A percentile compares a stretch with the other conserved stretches of the same genome.
phyloP scores from a whole-genome alignment of 2,888 invertebrate species.

The Teinopalpus imperialis region DNA sequence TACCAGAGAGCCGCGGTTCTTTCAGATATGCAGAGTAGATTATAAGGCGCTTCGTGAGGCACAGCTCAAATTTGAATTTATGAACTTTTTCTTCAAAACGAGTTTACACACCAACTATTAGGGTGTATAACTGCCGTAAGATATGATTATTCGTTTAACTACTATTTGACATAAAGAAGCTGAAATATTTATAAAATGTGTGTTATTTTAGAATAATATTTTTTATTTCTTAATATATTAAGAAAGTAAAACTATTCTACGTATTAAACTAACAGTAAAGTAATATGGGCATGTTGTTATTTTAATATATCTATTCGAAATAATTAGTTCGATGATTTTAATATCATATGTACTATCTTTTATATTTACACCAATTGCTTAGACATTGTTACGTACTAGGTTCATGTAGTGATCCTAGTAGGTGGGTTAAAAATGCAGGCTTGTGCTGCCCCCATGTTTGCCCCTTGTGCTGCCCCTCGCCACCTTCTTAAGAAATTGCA shows the following conservation, averaged over 20 bases:
- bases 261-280: no score
- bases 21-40: constrained; percentile 56
- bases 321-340: no score
- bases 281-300: no score
- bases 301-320: no score
- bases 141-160: constrained; percentile 11
- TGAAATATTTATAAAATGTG: no score
- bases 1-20: constrained; percentile 44
- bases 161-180: no score
- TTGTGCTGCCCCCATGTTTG: constrained; percentile 31
- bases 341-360: no score
- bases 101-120: constrained; percentile 46
- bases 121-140: constrained; percentile 34
- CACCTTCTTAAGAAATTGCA: constrained; percentile 58
- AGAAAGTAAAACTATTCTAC: no score
- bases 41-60: constrained; percentile 48
- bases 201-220: no score
- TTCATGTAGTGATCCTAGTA: no score
- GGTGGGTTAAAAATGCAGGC: constrained; percentile 37
- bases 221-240: no score
- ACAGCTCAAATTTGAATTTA: constrained; percentile 55
- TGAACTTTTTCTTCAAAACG: constrained; percentile 56
- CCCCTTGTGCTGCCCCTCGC: constrained; percentile 35
- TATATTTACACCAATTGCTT: constrained; percentile 29
- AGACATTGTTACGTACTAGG: constrained; percentile 33